Base-by-base conservation (phyloP, 2,888 invertebrate genomes). In the Stenurella melanura region DNA sequence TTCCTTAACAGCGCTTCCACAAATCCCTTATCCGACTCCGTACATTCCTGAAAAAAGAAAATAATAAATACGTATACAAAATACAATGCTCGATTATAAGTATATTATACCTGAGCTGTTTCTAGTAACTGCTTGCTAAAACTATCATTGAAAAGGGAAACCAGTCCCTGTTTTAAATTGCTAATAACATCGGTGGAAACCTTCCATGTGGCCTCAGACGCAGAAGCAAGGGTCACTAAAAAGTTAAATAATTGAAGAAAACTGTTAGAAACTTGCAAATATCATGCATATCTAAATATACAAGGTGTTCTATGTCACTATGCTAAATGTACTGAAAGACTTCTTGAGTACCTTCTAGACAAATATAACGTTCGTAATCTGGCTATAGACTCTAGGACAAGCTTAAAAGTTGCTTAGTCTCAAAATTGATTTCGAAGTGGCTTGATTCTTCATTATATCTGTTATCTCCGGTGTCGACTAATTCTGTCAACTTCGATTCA, bases 61-160 rank as follows among this genome's bases (percentile, higher is more conserved):
- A 15, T 58, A n/a, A 26, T 26, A 64, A 18, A 18, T 38, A n/a
- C 19, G 57, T 12, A 21, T 15, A 21, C 18, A 82, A 34, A 34
- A 9, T 34, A 34, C 7, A 34, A 9, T 34, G 30, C 30, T 34
- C 6, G 7, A 34, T 9, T 79, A 56, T 75, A 17, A 54, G 63
- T 60, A 50, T 71, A 64, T 34, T 7, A 77, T 80, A 87, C 85
- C 83, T 86, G 86, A 10, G 84, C 92, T 0, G 94, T 94, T 72
- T 93, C 93, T 67, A 95, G 88, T 12, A 96, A 90, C 83, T 95
- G 94, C 76, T 94, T 93, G 72, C 94, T 93, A 89, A 96, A 96
- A 79, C 94, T 93, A 86, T 96, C 96, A 85, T 94, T 95, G 87
- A 96, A 95, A 18, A 94, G 92, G 0, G 93, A 92, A 38, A 94